Percentiles rank a stretch among this genome's conserved stretches.
These are phyloP conservation scores for Drosophila micromelanica DNA, from an alignment of 1,140 invertebrate species.

Conservation along the genomic window DNA sequence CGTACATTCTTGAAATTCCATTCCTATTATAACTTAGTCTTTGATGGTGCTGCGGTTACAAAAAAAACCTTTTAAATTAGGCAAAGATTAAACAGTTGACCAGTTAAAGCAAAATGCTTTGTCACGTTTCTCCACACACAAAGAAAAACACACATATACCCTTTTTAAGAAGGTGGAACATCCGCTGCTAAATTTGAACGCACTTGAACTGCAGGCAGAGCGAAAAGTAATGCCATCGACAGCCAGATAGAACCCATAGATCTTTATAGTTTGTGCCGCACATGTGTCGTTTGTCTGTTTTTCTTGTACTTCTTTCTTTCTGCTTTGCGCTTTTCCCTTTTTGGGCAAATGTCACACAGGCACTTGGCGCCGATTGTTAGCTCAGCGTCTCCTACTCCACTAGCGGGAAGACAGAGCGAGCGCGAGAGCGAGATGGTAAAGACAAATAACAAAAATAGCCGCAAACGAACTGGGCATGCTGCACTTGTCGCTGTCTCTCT, in stretches of 20 bases:
- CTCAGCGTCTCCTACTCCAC: constrained; percentile 22
- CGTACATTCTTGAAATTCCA: too few relatives aligned
- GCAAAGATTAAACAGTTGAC: too few relatives aligned
- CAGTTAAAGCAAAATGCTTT: constrained; percentile 1
- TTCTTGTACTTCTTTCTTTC: background rate
- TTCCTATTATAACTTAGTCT: too few relatives aligned
- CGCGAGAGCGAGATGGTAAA: background rate
- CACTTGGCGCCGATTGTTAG: constrained; percentile 55
- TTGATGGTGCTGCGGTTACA: too few relatives aligned
- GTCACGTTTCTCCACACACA: constrained; percentile 18
- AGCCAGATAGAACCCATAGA: background rate
- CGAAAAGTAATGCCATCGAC: background rate
- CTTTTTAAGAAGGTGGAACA: constrained; percentile 1
- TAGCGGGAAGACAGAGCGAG: background rate
- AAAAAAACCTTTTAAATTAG: too few relatives aligned
- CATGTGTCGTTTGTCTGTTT: constrained; percentile 24
- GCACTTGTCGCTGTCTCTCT: constrained; percentile 35
- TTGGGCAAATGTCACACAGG: constrained; percentile 63
- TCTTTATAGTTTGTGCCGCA: constrained; percentile 14
- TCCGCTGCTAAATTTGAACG: constrained; percentile 42
- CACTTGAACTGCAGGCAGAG: constrained; percentile 34
- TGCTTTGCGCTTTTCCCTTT: constrained; percentile 13
- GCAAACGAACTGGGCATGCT: constrained; percentile 30
- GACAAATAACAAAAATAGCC: constrained; percentile 43
- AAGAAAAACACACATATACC: background rate